phyloP scores from a whole-genome alignment of 2,113 vertebrate species.

The Eulacestoma nigropectus region DNA sequence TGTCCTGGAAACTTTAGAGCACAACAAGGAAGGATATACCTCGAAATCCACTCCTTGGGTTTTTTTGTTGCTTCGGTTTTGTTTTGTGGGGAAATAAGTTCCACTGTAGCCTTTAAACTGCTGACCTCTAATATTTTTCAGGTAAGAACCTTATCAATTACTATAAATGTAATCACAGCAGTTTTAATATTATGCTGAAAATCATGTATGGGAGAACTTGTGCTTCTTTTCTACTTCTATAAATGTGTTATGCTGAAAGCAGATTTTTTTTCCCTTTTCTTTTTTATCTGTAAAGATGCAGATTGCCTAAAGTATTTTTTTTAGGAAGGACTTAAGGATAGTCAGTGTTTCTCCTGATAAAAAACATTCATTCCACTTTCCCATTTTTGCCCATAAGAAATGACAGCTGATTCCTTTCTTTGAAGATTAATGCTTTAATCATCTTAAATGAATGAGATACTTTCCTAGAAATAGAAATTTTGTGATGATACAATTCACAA shows the following conservation, averaged over 20 bases:
- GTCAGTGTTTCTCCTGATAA: not conserved
- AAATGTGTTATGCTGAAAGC: not conserved
- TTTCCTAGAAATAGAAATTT: constrained; percentile 17
- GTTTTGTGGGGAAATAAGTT: not conserved
- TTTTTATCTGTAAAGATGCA: not conserved
- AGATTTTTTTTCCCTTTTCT: not conserved
- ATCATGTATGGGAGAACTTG: not conserved
- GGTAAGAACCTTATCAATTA: constrained; percentile 27
- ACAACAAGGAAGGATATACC: not conserved
- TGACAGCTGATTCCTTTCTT: not conserved
- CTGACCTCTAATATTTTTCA: constrained; percentile 24
- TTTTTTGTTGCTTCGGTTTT: not conserved
- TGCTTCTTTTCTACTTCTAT: constrained; percentile 11
- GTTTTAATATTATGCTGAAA: constrained; percentile 49
- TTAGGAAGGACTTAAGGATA: not conserved
- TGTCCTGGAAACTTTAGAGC: not conserved
- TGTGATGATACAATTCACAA: not conserved
- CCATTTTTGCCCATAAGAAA: not conserved
- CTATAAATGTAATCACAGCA: constrained; percentile 23
- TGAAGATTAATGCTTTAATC: not conserved
- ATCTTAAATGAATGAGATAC: not conserved
- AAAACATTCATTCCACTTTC: not conserved
- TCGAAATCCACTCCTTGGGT: not conserved
- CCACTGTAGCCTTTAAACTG: constrained; percentile 36
- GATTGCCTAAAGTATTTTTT: not conserved